Base-by-base conservation (phyloP, 2,888 invertebrate genomes). In the Drosophila helvetica region DNA sequence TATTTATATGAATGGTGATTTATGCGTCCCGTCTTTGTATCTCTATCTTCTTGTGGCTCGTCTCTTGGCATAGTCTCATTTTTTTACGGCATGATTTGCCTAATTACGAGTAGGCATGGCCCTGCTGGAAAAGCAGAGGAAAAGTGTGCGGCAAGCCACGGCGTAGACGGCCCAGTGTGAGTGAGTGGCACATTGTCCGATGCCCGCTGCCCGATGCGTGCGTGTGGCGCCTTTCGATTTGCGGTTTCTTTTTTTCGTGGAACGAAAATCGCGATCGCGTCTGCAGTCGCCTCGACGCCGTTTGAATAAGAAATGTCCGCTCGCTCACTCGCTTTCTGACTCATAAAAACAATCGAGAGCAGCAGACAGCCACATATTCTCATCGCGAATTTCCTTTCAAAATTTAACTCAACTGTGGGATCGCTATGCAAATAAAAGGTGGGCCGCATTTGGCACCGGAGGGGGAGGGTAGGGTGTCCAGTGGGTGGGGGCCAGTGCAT, bases 131-230 rank as follows among this genome's bases (percentile, higher is more conserved):
- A 48, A 68, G 60, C 47, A 25, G 48, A 38, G 30, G 17, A 33
- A 68, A 63, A 78, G 48, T 76, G 48, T 59, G 63, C 22, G 38
- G 56, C 57, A 17, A 48, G 64, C 57, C 55, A 57, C 52, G 56
- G 56, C 64, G 62, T 19, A 30, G 66, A 74, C 62, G 64, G 22
- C 88, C 80, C 33, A 12, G 33, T 27, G 27, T 27, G 27, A 27
- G 27, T 27, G 27, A 27, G 22, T 3, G 22, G 22, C 22, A 22
- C 22, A n/a, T 5, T 8, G 27, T 33, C 33, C 33, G 30, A 9
- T 88, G 89, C 84, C 33, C 33, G 30, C 3, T 88, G 89, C 84
- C 89, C 86, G 85, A 86, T 88, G 83, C 84, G 89, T 80, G 89
- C 81, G 66, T 47, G 67, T 43, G 62, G 84, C 85, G 86, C 82